Base-by-base conservation (phyloP, 2,797 vertebrate genomes). In the Falco cherrug region DNA sequence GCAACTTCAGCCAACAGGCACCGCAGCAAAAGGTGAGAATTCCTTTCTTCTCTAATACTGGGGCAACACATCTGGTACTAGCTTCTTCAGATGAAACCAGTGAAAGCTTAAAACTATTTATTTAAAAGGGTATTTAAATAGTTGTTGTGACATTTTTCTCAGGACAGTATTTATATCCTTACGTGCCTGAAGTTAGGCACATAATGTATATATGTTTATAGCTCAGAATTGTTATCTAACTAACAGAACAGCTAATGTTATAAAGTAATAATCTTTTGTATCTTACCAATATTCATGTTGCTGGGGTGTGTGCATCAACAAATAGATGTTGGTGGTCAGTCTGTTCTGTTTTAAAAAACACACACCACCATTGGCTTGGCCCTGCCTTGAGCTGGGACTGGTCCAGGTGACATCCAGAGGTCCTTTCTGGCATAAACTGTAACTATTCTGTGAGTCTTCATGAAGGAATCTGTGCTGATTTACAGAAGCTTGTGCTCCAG, bases 1-100 rank as follows among this genome's bases (percentile, higher is more conserved):
- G 67, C 86, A 73, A 78, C 94, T 81, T 78, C 92, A 59, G 77
- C 78, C 73, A 47, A 25, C 25, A 89, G 39, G 39, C 76, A 22
- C 4, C 67, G 6, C 74, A 24, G 71, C 10, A 37, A 24, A 94
- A 19, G 96, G 97, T 97, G 80, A 96, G 97, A 86, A 43, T 39
- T 88, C 61, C 3, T 93, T 91, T 80, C 37, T 94, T 75, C 78
- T 87, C 75, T 75, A 35, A 19, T 20, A 22, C n/a, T 35, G 35
- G 56, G 79, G 47, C 9, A 25, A 39, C 56, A 8, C 16, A 60
- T 11, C 63, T 31, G 21, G 10, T 17, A 53, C 12, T 26, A 63
- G n/a, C 75, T 89, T 54, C 51, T 65, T 28, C 51, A 68, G 48
- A 19, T 41, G 7, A 48, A 92, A 45, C 5, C 10, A n/a, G 53